phyloP scores from a whole-genome alignment of 2,888 invertebrate species.

The Macaria notata region DNA sequence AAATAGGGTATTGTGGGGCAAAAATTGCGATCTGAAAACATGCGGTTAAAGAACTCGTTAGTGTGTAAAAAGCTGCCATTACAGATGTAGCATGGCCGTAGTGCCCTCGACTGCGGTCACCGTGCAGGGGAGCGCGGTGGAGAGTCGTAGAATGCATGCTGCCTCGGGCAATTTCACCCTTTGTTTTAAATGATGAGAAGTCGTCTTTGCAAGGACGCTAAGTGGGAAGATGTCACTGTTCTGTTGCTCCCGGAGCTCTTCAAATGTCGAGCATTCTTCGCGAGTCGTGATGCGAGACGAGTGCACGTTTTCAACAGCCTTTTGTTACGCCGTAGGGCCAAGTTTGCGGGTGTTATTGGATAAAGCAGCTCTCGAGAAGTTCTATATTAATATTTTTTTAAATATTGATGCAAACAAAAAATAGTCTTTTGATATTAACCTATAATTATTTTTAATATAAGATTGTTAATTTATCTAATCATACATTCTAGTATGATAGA shows the following conservation, averaged over 20 bases:
- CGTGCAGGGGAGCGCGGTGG: constrained; percentile 47
- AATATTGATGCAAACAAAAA: too few species aligned
- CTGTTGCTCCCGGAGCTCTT: constrained; percentile 57
- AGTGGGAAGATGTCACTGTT: constrained; percentile 71
- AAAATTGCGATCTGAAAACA: constrained; percentile 28
- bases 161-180: constrained; percentile 68
- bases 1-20: constrained; percentile 23
- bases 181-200: constrained; percentile 74
- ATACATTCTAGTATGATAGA: too few species aligned
- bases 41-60: constrained; percentile 37
- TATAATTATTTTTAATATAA: too few species aligned
- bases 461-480: too few species aligned
- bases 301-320: constrained; percentile 68
- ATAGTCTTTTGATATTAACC: too few species aligned
- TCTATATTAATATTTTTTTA: too few species aligned
- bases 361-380: not conserved
- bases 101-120: constrained; percentile 64
- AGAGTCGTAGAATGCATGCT: constrained; percentile 47
- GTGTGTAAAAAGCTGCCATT: constrained; percentile 37
- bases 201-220: constrained; percentile 59
- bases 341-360: constrained; percentile 5
- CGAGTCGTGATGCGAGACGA: constrained; percentile 55
- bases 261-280: constrained; percentile 63
- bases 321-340: constrained; percentile 50
- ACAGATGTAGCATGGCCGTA: constrained; percentile 45